phyloP scores from a whole-genome alignment of 2,113 vertebrate genomes.

The Myotis lucifugus region DNA sequence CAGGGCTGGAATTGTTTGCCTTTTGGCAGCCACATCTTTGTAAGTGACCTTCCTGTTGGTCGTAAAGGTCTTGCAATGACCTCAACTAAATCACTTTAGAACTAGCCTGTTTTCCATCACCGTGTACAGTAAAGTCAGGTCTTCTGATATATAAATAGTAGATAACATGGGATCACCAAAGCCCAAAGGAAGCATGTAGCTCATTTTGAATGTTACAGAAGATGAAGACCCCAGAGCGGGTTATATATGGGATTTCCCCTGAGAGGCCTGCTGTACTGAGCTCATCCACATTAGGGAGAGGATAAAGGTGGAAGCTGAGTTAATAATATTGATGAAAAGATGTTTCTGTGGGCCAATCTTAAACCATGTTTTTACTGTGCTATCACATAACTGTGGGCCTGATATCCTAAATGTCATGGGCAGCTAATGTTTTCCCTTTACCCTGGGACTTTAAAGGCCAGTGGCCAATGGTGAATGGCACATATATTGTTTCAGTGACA shows the following conservation, averaged over 20 bases:
- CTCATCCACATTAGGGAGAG: not conserved
- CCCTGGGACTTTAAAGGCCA: not conserved
- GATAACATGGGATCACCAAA: not conserved
- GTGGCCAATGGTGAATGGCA: not conserved
- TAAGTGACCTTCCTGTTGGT: not conserved
- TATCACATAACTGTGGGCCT: not conserved
- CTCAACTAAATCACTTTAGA: not conserved
- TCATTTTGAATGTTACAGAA: not conserved
- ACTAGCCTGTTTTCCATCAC: not conserved
- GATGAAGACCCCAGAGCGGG: not conserved
- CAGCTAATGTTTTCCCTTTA: not conserved
- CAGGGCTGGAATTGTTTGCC: not conserved
- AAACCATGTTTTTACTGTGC: not conserved
- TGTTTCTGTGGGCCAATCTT: not conserved
- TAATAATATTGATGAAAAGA: not conserved
- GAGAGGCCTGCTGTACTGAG: not conserved
- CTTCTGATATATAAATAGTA: not conserved
- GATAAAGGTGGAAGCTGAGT: not conserved
- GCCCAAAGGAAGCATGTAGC: not conserved
- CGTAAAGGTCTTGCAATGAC: not conserved
- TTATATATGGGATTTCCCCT: not conserved
- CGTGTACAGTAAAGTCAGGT: not conserved
- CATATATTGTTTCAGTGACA: not conserved
- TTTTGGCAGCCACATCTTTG: not conserved
- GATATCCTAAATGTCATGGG: not conserved